Evolutionary conservation across 2,797 vertebrate species (phyloP), one percentile per base, ranked within the genome.

Genomic region (Ctenopoma kingsleyae): DNA sequence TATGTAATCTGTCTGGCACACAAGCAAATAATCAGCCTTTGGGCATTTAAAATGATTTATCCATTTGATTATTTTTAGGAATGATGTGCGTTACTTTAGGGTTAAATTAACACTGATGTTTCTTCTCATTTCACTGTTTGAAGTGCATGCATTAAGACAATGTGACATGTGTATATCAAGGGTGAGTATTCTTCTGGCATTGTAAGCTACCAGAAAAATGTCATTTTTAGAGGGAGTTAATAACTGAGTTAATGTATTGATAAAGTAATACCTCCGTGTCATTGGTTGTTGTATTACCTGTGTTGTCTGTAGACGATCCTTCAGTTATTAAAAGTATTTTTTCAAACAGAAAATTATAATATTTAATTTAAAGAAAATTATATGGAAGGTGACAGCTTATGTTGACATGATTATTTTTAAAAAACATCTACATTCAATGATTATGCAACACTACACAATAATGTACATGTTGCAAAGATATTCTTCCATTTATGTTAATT

Each of bases 1-100:
- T 64, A 63, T 66, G 27, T 43, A 8, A 50, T 60, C 13, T 64
- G 27, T 27, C 47, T 48, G 52, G 16, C 15, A 25, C 1, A 1
- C 1, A 12, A 56, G 59, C 23, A 66, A 25, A 56, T 56, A 15
- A 67, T 25, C 8, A 48, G 13, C 12, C n/a, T 43, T 47, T 41
- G 35, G 22, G 25, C 10, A 50, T 55, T 38, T 41, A 19, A 4
- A 38, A 19, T 8, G 1, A 56, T 30, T 27, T 44, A 48, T 55
- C 1, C 52, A 16, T 20, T 11, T 3, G 15, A 15, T 27, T 8
- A 44, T 44, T 60, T 19, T 50, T 38, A 19, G n/a, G 43, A 9
- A 19, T n/a, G n/a, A 19, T 19, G 8, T n/a, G 6, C n/a, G n/a
- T 48, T 16, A 5, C 6, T 11, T 17, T 61, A 10, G 5, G 13